These are phyloP conservation scores for Dendronephthya gigantea DNA, from an alignment of 64 coral and sea anemone species.

Conservation along the genomic window DNA sequence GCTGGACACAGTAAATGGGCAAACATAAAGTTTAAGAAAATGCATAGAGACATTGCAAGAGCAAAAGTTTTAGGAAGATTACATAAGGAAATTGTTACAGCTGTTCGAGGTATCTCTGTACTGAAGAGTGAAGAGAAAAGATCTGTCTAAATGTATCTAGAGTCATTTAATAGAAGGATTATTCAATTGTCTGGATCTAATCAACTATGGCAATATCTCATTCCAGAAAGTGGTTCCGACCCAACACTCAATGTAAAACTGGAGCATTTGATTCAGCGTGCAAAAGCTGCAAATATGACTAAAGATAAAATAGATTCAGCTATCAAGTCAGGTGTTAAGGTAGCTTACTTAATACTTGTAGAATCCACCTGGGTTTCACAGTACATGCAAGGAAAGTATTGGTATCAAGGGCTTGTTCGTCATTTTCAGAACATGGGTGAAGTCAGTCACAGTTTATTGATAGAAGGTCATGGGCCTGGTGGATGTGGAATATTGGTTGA, in stretches of 20 bases:
- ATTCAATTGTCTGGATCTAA: background rate
- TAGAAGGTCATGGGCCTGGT: slow-evolving; percentile 77
- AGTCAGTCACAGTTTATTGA: slow-evolving; percentile 32
- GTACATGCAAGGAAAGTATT: background rate
- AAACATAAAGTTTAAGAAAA: slow-evolving; percentile 95
- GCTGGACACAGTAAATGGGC: slow-evolving; percentile 93
- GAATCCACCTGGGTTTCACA: too few relatives aligned
- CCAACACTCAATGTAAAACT: slow-evolving; percentile 54
- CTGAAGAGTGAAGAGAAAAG: too few relatives aligned
- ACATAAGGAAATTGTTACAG: slow-evolving; percentile 77
- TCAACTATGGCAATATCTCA: background rate
- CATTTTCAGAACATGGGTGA: slow-evolving; percentile 56
- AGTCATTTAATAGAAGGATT: too few relatives aligned
- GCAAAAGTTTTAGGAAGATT: slow-evolving; percentile 89
- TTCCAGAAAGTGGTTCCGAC: slow-evolving; percentile 61
- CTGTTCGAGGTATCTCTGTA: slow-evolving; percentile 74
- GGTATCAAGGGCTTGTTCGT: background rate
- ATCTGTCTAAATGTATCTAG: too few relatives aligned
- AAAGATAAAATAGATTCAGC: slow-evolving; percentile 82
- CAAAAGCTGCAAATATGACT: slow-evolving; percentile 70
- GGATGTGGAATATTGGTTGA: slow-evolving; percentile 80
- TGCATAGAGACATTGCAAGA: slow-evolving; percentile 76
- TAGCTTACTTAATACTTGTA: slow-evolving; percentile 22
- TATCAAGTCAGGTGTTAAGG: slow-evolving; percentile 86
- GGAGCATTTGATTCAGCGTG: slow-evolving; percentile 63